Evolutionary conservation across 2,113 vertebrate genomes (phyloP).

Genomic region (Atherinomorus stipes): DNA sequence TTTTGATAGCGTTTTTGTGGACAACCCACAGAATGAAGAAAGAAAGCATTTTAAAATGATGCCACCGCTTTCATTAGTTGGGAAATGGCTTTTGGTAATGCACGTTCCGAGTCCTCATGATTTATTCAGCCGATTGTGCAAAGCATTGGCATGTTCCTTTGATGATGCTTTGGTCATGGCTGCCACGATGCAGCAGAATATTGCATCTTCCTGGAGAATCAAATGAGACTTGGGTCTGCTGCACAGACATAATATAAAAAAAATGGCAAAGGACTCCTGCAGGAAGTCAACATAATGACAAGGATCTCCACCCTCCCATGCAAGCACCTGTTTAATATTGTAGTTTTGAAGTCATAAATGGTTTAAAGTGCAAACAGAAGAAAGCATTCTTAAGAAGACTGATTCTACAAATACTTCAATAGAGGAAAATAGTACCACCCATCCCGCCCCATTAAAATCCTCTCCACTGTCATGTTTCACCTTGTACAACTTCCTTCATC

Average conservation of each 20-base stretch:
- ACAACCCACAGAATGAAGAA: neutral
- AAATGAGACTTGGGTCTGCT: neutral
- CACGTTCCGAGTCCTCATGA: slow-evolving; percentile 2
- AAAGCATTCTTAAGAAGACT: neutral
- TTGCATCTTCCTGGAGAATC: neutral
- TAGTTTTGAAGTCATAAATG: neutral
- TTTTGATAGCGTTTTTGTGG: neutral
- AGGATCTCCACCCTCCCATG: too few species aligned
- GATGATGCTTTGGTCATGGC: neutral
- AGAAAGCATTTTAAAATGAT: neutral
- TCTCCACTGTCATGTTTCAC: slow-evolving; percentile 22
- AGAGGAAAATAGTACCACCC: slow-evolving; percentile 27
- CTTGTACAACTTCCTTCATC: slow-evolving; percentile 15
- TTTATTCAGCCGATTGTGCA: neutral
- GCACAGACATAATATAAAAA: slow-evolving; percentile 5
- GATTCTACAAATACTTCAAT: slow-evolving; percentile 29
- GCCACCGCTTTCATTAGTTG: neutral
- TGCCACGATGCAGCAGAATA: neutral
- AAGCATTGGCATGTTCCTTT: neutral
- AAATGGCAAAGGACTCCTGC: slow-evolving; percentile 4
- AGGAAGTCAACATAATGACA: slow-evolving; percentile 3
- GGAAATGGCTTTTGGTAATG: slow-evolving; percentile 1
- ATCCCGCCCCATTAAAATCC: slow-evolving; percentile 16
- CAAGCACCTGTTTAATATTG: neutral
- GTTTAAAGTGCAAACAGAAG: neutral